These are phyloP conservation scores for Mizuhopecten yessoensis DNA, from an alignment of 1,140 invertebrate species.

Conservation along the genomic window DNA sequence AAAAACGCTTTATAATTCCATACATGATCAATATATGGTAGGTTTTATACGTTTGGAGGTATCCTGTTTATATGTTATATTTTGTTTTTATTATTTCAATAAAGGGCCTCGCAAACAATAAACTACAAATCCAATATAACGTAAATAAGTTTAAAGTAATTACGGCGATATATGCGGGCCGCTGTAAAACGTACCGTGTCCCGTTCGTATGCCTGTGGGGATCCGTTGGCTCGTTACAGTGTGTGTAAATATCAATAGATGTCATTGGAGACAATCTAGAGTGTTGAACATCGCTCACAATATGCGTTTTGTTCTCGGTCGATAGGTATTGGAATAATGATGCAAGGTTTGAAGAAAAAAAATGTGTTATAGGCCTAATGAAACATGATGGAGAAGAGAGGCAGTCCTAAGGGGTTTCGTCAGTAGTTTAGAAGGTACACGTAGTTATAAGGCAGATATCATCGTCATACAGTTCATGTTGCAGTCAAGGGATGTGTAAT, in stretches of 20 bases:
- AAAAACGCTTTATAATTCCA: too few relatives aligned
- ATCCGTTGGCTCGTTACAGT: background rate
- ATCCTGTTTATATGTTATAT: background rate
- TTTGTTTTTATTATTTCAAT: background rate
- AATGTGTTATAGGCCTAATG: background rate
- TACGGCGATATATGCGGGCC: background rate
- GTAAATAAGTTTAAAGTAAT: constrained; percentile 19
- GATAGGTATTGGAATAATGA: background rate
- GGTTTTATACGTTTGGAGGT: background rate
- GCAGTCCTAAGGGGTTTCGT: background rate
- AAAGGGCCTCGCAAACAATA: background rate
- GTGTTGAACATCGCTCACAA: background rate
- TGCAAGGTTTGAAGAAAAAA: background rate
- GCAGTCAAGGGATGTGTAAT: too few relatives aligned
- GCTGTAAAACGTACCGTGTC: background rate
- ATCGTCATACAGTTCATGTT: background rate
- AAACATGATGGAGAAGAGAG: background rate
- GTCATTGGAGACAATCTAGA: constrained; percentile 1
- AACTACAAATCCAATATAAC: background rate
- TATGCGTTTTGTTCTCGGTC: constrained; percentile 17
- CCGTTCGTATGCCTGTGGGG: background rate
- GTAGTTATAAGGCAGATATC: background rate
- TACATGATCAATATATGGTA: too few relatives aligned
- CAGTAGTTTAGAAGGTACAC: background rate
- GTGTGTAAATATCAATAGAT: constrained; percentile 9